Base-by-base conservation (phyloP, 2,797 vertebrate genomes). In the Sciurus vulgaris region DNA sequence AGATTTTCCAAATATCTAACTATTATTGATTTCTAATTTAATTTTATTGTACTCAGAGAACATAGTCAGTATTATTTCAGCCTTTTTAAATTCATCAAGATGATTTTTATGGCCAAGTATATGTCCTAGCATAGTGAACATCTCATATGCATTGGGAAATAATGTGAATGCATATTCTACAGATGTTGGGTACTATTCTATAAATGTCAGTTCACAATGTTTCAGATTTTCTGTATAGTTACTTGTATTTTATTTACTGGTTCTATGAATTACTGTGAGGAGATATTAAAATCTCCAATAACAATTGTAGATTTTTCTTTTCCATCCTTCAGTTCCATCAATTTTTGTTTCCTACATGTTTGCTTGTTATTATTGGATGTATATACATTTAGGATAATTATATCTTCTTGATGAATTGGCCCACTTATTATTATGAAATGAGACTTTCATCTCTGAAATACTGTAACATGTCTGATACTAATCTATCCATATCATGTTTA, bases 11-110 rank as follows among this genome's bases (percentile, higher is more conserved):
- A 88, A 81, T 83, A 92, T 86, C 84, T 76, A 76, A 74, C 65
- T 72, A 28, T 67, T 93, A 95, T n/a, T 95, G 74, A 95, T 83
- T 91, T 89, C 38, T 78, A 89, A 91, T 89, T 94, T 93, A 93
- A 93, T 86, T 89, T 91, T 33, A 41, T 18, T 56, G 7, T 86
- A 87, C 92, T 86, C 63, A 89, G 74, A 95, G 81, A 86, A 86
- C 38, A 93, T 28, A 76, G 7, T 92, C 30, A 70, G 35, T 49
- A 92, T 38, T 47, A 96, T 83, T 96, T 73, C 63, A 83, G 11
- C 78, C 35, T 82, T 92, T 84, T 76, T 15, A 93, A 93, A 86
- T 90, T 81, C 61, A 95, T 76, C 76, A 87, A 89, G 67, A 77
- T 61, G 70, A 89, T 54, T 93, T 92, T 93, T 79, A 93, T 59